These are phyloP conservation scores for Platycercus adscitus DNA, from an alignment of 2,113 vertebrate species.

Conservation along the genomic window DNA sequence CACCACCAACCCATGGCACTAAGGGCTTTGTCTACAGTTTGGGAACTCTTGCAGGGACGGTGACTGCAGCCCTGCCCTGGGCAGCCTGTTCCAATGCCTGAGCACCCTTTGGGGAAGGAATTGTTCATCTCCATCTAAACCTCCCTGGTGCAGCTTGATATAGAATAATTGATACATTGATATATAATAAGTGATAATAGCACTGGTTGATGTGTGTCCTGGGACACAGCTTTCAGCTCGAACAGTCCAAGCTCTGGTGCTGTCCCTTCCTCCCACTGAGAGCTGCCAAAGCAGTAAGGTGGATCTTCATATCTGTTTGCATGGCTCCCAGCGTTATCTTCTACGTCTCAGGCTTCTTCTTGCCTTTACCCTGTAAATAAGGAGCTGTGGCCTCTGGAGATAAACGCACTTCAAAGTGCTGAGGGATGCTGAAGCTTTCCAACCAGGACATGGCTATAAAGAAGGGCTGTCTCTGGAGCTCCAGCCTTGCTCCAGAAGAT, in stretches of 20 bases:
- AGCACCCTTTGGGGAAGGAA: not conserved
- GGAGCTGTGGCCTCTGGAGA: not conserved
- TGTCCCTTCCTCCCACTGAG: not conserved
- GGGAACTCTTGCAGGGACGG: not conserved
- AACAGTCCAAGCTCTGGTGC: not conserved
- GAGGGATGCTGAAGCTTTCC: not conserved
- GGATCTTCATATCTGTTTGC: not conserved
- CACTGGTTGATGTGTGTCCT: no score
- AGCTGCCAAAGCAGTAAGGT: not conserved
- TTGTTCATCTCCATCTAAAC: not conserved
- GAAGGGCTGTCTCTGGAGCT: not conserved
- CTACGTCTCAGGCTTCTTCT: not conserved
- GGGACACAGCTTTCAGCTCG: not conserved
- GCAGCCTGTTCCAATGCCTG: not conserved
- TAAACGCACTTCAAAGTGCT: not conserved
- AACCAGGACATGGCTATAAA: not conserved
- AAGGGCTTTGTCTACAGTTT: not conserved
- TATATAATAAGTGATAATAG: not conserved
- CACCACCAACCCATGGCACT: not conserved
- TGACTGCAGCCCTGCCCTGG: not conserved
- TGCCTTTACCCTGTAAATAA: not conserved
- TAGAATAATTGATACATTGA: not conserved
- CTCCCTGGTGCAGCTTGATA: not conserved
- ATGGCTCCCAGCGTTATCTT: fast-evolving
- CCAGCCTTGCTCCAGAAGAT: not conserved